Base-by-base conservation (phyloP, 2,797 vertebrate genomes). In the Labroides dimidiatus region DNA sequence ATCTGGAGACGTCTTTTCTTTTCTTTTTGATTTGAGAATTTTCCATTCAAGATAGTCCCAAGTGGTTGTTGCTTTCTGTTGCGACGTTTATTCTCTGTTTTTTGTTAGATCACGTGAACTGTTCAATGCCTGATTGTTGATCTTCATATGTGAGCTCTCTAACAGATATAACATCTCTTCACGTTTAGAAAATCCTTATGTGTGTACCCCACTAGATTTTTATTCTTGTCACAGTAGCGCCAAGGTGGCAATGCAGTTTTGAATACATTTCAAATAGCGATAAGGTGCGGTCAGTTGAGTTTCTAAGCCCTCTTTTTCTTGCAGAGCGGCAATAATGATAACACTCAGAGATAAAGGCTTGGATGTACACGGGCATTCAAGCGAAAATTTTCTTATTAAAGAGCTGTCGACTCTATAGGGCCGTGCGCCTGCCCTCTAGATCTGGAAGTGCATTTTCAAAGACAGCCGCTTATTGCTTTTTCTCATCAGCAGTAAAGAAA, bases 341-440 rank as follows among this genome's bases (percentile, higher is more conserved):
- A 88, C 56, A 59, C 47, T 10, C 36, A 20, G 33, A 77, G 84
- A 86, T 84, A 84, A 79, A 84, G 62, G 61, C 61, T 19, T 19
- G 56, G 66, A 73, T 53, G 77, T 60, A 65, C 79, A 64, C 0
- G 75, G 55, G 82, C 83, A 64, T 77, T 84, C 80, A 84, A 73
- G 87, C 74, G 39, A 82, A 89, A 78, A 84, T 76, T 59, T 88
- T 88, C 87, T 76, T 85, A 90, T 91, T 86, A 88, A 82, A 71
- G 77, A 79, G 70, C 63, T 74, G 80, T 82, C 74, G 64, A 64
- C 74, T 73, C 75, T 24, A 48, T 60, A 45, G 73, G 21, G 69
- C 52, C 39, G 17, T 3, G 69, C 10, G 58, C 16, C 72, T 68
- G 79, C 74, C 80, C 83, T 84, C 78, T 82, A 64, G 73, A 82